Evolutionary conservation across 2,888 invertebrate species (phyloP).

Genomic region (Conus canariensis): DNA sequence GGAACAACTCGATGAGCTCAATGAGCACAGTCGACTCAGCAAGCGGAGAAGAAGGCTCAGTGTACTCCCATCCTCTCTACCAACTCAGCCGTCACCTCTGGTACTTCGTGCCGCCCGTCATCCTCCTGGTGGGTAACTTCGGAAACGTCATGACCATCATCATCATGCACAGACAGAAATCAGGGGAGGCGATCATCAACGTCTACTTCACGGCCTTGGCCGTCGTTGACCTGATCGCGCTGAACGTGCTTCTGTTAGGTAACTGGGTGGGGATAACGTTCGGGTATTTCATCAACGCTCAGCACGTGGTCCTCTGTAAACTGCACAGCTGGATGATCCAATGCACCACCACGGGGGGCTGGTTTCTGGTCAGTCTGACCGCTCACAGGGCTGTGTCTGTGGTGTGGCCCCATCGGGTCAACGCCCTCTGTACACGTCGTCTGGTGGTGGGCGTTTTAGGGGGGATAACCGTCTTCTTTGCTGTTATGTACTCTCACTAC

Average conservation of each 20-base stretch:
- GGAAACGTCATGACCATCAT: slow-evolving; percentile 6
- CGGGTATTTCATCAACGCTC: too few species aligned
- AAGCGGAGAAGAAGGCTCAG: too few species aligned
- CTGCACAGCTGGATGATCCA: neutral
- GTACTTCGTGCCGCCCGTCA: neutral
- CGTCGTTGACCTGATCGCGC: neutral
- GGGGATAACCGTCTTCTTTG: neutral
- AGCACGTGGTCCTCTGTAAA: neutral
- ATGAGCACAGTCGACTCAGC: too few species aligned
- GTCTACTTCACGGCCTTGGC: neutral
- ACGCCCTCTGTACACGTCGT: neutral
- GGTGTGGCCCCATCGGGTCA: slow-evolving; percentile 19
- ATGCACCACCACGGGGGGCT: neutral
- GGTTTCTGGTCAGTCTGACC: slow-evolving; percentile 6
- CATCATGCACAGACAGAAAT: neutral
- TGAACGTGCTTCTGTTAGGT: neutral
- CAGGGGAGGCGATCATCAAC: neutral
- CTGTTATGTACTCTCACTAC: neutral
- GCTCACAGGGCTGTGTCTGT: slow-evolving; percentile 12
- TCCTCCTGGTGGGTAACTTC: neutral
- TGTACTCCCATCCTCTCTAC: neutral
- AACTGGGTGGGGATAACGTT: neutral
- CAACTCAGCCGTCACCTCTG: neutral
- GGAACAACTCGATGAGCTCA: too few species aligned
- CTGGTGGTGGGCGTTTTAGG: neutral